A percentile compares a stretch with the other conserved stretches of the same genome.
phyloP scores from a whole-genome alignment of 2,797 vertebrate genomes.

The Sternarchorhynchus goeldii region DNA sequence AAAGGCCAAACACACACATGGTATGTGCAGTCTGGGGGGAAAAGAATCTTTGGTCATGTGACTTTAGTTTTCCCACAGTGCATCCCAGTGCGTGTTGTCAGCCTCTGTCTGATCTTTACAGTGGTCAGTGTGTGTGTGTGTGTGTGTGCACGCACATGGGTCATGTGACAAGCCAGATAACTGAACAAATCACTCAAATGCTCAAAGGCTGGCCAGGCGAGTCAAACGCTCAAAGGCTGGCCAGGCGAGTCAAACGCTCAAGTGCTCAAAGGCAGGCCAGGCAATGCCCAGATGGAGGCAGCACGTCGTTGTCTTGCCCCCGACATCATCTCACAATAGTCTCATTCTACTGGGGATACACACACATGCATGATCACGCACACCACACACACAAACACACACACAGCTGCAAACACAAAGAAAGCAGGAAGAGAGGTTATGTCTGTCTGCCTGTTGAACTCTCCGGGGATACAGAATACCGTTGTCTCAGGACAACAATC shows the following conservation, averaged over 20 bases:
- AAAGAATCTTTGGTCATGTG: no score
- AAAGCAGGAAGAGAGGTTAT: constrained; percentile 1
- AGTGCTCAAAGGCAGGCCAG: constrained; percentile 57
- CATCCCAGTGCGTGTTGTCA: neutral
- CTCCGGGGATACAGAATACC: neutral
- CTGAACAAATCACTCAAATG: constrained; percentile 58
- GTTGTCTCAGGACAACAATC: constrained; percentile 24
- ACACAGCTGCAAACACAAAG: neutral
- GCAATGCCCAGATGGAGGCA: constrained; percentile 51
- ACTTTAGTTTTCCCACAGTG: no score
- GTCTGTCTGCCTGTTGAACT: constrained; percentile 1
- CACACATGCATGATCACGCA: constrained; percentile 31
- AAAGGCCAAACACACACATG: no score
- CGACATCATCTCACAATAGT: constrained; percentile 50
- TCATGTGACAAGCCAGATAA: constrained; percentile 47
- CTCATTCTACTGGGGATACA: constrained; percentile 52
- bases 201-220: constrained; percentile 36
- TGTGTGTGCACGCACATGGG: neutral
- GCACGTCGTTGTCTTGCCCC: constrained; percentile 31
- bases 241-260: constrained; percentile 46
- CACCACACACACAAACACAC: constrained; percentile 14
- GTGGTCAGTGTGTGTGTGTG: neutral
- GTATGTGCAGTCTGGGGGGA: no score
- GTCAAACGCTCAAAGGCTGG: no score
- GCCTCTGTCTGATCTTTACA: constrained; percentile 60